Conservation (phyloP, 2,113 vertebrate genomes). For the Ploceus nigricollis region DNA sequence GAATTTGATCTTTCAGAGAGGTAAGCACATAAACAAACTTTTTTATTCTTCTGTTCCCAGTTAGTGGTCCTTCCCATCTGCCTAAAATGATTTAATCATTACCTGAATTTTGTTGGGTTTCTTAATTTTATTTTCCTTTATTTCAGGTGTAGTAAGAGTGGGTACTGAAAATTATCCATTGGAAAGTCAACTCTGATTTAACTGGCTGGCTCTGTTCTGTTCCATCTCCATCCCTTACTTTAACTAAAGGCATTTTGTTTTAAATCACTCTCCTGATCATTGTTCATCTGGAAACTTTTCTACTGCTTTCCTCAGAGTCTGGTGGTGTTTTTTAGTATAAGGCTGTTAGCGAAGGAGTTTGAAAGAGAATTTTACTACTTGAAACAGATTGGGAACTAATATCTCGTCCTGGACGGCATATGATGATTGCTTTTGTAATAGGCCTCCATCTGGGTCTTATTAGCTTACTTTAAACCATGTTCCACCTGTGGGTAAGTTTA, state of each 20-base stretch:
- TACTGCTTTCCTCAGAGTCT: not conserved
- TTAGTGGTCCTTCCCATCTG: not conserved
- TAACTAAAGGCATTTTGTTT: not conserved
- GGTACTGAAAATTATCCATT: not conserved
- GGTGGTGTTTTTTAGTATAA: not conserved
- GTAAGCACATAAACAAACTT: not conserved
- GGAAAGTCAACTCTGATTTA: not conserved
- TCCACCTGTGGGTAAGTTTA: not conserved
- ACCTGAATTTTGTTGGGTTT: fast-evolving
- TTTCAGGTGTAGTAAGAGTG: not conserved
- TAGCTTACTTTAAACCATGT: not conserved
- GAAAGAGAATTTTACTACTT: not conserved
- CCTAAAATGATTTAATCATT: not conserved
- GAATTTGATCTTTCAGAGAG: not conserved
- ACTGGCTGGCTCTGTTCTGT: not conserved
- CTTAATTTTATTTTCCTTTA: not conserved
- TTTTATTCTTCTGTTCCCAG: not conserved
- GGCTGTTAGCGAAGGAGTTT: not conserved
- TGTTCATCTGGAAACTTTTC: not conserved
- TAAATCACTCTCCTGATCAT: not conserved
- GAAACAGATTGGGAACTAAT: not conserved
- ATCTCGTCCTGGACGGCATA: not conserved
- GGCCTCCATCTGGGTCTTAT: not conserved
- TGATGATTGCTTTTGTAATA: not conserved
- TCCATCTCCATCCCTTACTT: not conserved